Conservation (phyloP, 53 echinoderm and acorn worm species). For the Mesocentrotus franciscanus region DNA sequence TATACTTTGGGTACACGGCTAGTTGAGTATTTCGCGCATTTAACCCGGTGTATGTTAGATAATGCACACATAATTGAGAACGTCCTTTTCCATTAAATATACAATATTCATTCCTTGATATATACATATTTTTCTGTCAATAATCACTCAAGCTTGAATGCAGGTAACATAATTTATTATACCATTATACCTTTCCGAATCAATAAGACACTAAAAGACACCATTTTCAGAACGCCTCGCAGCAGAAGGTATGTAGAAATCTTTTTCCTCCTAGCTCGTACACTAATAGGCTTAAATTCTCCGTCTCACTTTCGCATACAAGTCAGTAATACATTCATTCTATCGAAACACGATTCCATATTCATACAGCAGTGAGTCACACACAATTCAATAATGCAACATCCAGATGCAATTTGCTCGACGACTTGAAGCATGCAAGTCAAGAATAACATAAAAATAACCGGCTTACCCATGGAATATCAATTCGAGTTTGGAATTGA, state of each 20-base stretch:
- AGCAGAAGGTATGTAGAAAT: background rate
- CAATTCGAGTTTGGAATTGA: background rate
- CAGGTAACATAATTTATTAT: background rate
- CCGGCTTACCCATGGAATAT: background rate
- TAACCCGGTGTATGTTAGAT: too few species aligned
- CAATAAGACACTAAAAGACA: background rate
- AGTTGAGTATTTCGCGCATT: background rate
- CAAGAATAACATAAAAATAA: background rate
- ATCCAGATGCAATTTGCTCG: background rate
- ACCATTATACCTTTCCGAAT: background rate
- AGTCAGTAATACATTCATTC: background rate
- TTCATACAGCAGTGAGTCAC: slow-evolving; percentile 2
- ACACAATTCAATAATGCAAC: slow-evolving; percentile 16
- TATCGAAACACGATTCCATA: background rate
- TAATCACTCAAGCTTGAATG: background rate
- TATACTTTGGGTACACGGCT: background rate
- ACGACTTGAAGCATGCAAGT: slow-evolving; percentile 2
- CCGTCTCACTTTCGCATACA: background rate
- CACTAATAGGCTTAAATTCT: background rate
- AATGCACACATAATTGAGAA: background rate
- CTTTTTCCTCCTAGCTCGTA: background rate
- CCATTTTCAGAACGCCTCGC: background rate
- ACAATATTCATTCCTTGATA: background rate
- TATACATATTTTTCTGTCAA: too few species aligned
- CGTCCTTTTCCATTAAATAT: background rate